A percentile compares a stretch with the other conserved stretches of the same genome.
These are phyloP conservation scores for Motacilla alba DNA, from an alignment of 2,113 vertebrate genomes.

Conservation along the genomic window DNA sequence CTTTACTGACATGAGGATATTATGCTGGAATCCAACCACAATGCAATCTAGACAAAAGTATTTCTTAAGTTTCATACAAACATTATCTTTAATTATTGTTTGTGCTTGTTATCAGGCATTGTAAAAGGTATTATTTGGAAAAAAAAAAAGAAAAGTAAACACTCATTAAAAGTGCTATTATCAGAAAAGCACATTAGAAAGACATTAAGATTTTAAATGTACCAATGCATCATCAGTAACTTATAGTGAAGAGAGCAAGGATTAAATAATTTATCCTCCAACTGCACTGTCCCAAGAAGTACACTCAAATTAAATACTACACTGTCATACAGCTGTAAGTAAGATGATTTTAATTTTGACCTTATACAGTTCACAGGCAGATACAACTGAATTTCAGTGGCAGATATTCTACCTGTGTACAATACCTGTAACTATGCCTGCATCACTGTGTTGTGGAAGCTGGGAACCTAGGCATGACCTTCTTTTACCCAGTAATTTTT, in stretches of 20 bases:
- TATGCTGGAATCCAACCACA: neutral
- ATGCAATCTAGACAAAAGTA: neutral
- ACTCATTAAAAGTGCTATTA: neutral
- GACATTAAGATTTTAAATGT: neutral
- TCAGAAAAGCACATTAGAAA: neutral
- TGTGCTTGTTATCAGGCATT: constrained; percentile 22
- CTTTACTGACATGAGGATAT: neutral
- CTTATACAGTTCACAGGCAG: neutral
- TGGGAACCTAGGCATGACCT: neutral
- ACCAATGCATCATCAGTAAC: neutral
- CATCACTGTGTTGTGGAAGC: neutral
- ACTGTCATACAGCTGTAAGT: neutral
- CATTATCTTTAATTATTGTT: neutral
- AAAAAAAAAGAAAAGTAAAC: neutral
- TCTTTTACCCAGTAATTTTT: neutral
- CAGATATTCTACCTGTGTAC: neutral
- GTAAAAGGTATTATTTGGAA: neutral
- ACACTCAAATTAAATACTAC: neutral
- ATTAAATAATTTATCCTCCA: neutral
- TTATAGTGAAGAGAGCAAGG: neutral
- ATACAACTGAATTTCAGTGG: neutral
- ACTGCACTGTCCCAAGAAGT: neutral
- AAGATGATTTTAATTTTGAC: neutral
- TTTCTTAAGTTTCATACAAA: neutral
- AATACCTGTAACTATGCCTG: neutral